Conservation (phyloP, 2,113 vertebrate genomes). For the cat (Felis catus) region DNA sequence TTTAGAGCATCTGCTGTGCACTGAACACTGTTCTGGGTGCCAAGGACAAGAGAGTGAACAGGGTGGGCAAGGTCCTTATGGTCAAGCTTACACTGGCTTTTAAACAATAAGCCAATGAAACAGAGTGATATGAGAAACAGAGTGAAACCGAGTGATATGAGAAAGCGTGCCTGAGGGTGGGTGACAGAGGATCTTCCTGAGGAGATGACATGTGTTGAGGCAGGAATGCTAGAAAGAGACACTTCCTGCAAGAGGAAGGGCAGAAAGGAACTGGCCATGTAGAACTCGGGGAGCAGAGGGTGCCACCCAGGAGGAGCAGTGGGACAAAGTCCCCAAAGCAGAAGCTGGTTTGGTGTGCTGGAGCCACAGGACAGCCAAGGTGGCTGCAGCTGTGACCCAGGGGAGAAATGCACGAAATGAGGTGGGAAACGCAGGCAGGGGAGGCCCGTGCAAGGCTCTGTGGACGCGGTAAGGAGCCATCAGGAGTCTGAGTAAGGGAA, state of each 20-base stretch:
- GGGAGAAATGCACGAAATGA: rapidly evolving
- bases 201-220: neutral
- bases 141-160: neutral
- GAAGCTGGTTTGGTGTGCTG: neutral
- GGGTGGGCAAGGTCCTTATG: neutral
- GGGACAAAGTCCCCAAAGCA: neutral
- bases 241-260: neutral
- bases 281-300: rapidly evolving
- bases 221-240: neutral
- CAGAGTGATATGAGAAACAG: too few species aligned
- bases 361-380: neutral
- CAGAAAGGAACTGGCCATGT: neutral
- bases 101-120: neutral
- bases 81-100: neutral
- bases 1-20: neutral
- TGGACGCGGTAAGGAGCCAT: rapidly evolving
- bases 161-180: neutral
- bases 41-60: neutral
- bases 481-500: neutral
- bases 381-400: rapidly evolving
- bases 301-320: neutral
- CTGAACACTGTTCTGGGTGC: neutral
- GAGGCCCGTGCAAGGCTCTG: neutral
- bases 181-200: neutral
- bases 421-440: neutral